These are phyloP conservation scores for Napeogenes sylphis DNA, from an alignment of 2,888 invertebrate genomes.

Conservation along the genomic window DNA sequence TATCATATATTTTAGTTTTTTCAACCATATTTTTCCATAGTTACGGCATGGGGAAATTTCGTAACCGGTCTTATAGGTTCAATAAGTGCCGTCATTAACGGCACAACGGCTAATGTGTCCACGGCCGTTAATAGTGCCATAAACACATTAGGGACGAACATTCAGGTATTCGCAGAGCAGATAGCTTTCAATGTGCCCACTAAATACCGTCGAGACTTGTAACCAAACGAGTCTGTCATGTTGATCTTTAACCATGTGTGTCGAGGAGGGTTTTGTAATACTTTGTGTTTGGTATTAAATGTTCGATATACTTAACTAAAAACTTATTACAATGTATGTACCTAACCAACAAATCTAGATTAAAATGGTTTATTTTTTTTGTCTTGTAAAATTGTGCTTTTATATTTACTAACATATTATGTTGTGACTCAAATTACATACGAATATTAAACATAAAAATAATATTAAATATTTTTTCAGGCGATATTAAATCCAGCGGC, in stretches of 20 bases:
- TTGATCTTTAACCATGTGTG: neutral
- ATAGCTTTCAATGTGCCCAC: slow-evolving; percentile 1
- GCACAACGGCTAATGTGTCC: slow-evolving; percentile 49
- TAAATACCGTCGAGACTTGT: slow-evolving; percentile 9
- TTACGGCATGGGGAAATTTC: slow-evolving; percentile 59
- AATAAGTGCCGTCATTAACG: slow-evolving; percentile 59
- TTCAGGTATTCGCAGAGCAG: slow-evolving; percentile 53
- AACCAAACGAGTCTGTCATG: neutral
- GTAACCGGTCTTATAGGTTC: slow-evolving; percentile 60
- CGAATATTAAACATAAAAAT: neutral
- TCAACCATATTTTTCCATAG: slow-evolving; percentile 41
- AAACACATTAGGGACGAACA: slow-evolving; percentile 61
- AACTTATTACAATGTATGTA: neutral
- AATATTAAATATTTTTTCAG: slow-evolving; percentile 39
- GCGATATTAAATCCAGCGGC: slow-evolving; percentile 53
- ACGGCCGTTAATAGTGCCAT: slow-evolving; percentile 60
- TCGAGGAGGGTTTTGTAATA: slow-evolving; percentile 14
- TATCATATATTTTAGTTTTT: slow-evolving; percentile 14
- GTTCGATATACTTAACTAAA: neutral
- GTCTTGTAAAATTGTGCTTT: neutral
- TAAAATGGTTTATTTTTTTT: neutral
- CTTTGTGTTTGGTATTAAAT: neutral
- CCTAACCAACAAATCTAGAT: neutral
- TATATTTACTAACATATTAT: neutral
- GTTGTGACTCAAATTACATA: neutral